phyloP scores from a whole-genome alignment of 2,797 vertebrate species.

The Perodicticus potto region DNA sequence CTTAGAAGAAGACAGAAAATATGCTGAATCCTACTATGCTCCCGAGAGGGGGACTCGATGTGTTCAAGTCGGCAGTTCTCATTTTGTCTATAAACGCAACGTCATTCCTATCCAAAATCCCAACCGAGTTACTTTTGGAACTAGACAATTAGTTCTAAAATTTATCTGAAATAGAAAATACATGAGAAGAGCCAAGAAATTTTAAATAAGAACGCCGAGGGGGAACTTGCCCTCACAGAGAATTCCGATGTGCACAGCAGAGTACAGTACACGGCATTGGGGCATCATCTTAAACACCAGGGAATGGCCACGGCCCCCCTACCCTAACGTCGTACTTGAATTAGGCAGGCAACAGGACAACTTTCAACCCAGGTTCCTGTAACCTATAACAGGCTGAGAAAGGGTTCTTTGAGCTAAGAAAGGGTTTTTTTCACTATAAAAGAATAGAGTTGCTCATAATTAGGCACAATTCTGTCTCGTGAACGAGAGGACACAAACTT shows the following conservation, averaged over 20 bases:
- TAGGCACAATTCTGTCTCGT: slow-evolving; percentile 6
- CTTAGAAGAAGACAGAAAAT: background rate
- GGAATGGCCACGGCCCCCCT: background rate
- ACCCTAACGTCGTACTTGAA: background rate
- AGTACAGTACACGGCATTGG: background rate
- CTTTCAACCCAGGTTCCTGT: background rate
- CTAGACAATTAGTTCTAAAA: slow-evolving; percentile 5
- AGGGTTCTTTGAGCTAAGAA: background rate
- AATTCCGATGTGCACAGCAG: background rate
- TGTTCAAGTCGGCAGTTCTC: background rate
- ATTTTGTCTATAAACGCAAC: background rate
- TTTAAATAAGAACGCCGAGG: background rate
- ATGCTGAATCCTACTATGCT: background rate
- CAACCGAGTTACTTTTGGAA: background rate
- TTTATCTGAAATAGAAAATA: slow-evolving; percentile 18
- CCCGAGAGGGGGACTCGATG: background rate
- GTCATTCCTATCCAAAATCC: background rate
- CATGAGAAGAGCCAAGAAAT: background rate
- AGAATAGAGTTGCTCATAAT: background rate
- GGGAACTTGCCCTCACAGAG: slow-evolving; percentile 2
- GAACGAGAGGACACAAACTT: background rate
- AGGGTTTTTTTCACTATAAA: background rate
- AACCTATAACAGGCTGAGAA: background rate
- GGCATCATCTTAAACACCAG: background rate
- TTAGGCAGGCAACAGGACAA: background rate